Evolutionary conservation across 2,888 invertebrate species (phyloP).

Genomic region (Orthosia gothica): DNA sequence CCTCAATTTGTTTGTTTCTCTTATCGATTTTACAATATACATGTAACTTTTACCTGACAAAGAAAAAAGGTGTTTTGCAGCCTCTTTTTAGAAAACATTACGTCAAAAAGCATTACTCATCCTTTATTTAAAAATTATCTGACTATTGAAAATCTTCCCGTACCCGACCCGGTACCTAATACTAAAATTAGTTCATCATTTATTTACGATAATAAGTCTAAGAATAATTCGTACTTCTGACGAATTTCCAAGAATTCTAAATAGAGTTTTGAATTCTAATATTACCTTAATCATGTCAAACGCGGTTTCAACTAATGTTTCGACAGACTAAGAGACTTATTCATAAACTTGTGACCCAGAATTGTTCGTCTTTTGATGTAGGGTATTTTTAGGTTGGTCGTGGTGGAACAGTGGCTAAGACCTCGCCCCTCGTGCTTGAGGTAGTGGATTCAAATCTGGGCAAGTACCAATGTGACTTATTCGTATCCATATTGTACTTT

Average conservation of each 20-base stretch:
- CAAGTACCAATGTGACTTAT: no score
- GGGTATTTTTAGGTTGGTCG: neutral
- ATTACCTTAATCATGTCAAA: slow-evolving; percentile 21
- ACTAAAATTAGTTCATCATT: slow-evolving; percentile 1
- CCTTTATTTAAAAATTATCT: no score
- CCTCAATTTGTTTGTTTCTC: neutral
- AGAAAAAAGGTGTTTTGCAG: no score
- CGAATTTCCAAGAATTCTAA: slow-evolving; percentile 12
- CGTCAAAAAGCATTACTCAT: no score
- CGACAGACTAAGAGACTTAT: slow-evolving; percentile 27
- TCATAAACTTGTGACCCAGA: slow-evolving; percentile 13
- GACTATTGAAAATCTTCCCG: no score
- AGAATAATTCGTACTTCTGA: slow-evolving; percentile 3
- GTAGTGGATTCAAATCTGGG: no score
- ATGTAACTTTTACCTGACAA: no score
- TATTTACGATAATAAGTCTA: slow-evolving; percentile 7
- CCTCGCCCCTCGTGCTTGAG: no score
- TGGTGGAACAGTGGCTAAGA: no score
- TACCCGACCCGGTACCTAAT: neutral
- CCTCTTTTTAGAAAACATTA: no score
- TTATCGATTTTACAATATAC: no score
- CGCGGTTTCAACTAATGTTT: slow-evolving; percentile 9
- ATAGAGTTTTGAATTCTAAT: slow-evolving; percentile 30
- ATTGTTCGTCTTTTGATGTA: neutral
- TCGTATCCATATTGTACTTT: no score